Evolutionary conservation across 2,797 vertebrate genomes (phyloP), one percentile per base, ranked within the genome.

Genomic region (Schizopygopsis pylzovi): DNA sequence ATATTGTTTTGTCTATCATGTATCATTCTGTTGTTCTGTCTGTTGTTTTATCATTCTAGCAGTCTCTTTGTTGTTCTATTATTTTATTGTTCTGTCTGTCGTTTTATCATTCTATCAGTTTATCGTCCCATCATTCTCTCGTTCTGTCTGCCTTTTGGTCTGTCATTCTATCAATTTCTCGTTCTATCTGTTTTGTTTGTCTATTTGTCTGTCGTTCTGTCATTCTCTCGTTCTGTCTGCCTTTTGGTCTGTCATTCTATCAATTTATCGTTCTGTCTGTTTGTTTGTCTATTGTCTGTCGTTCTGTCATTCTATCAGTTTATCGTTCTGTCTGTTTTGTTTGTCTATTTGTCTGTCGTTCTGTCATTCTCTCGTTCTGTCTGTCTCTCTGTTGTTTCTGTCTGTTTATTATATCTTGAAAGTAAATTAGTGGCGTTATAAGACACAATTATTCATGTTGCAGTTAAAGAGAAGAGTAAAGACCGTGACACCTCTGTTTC

Each of bases 401-500:
- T 76, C 22, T 52, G 45, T 76, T n/a, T 49, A 61, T 61, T 28
- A 16, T 16, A 39, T 39, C 52, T 33, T 75, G 4, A 73, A 73
- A 47, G 45, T 9, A 52, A 75, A 52, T 33, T 20, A 37, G 47
- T 52, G 25, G 25, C 4, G 18, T 76, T 56, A 56, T 77, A 22
- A 73, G 28, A 76, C 47, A 20, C 28, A 22, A 11, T 18, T 54
- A 76, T 54, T 76, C 10, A 22, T 54, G 28, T 54, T 12, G 11
- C 33, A 11, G 72, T 67, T 37, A 67, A 37, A 83, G 12, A 25
- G 54, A 45, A 75, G 16, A 1, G 54, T 61, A 76, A 56, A 65
- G 43, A 25, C 25, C 3, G 37, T 65, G 18, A 76, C 16, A 63
- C 41, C 45, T 76, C 72, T 41, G 52, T 87, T 81, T 71, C n/a